phyloP scores from a whole-genome alignment of 2,888 invertebrate genomes.

The Drosophila neutralis region DNA sequence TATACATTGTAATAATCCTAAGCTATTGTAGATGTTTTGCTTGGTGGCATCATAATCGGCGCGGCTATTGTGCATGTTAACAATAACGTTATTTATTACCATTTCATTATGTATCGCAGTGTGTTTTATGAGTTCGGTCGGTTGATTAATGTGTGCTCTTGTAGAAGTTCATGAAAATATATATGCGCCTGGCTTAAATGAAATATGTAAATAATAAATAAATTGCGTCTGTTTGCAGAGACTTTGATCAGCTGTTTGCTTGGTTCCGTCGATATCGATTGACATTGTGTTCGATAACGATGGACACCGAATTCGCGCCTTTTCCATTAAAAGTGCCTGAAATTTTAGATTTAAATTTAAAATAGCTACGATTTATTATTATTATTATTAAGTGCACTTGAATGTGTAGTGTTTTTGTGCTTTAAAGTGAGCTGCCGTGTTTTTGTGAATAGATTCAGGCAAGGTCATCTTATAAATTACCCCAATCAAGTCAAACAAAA shows the following conservation, averaged over 20 bases:
- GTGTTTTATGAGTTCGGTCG: not conserved
- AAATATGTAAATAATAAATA: not conserved
- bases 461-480: not conserved
- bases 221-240: not conserved
- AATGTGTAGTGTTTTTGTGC: not conserved
- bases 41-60: not conserved
- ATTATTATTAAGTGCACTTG: not conserved
- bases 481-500: not conserved
- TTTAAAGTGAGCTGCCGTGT: not conserved
- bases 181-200: not conserved
- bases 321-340: not conserved
- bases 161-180: not conserved
- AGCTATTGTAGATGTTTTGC: not conserved
- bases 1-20: not conserved
- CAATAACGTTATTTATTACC: not conserved
- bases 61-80: slow-evolving; percentile 1
- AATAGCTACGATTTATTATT: not conserved
- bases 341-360: not conserved
- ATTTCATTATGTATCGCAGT: not conserved
- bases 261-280: slow-evolving; percentile 1
- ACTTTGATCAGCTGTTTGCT: slow-evolving; percentile 17
- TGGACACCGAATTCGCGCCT: not conserved
- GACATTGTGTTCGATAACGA: not conserved
- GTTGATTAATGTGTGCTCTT: not conserved
- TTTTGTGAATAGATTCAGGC: not conserved